Percentiles rank a stretch among this genome's conserved stretches.
phyloP scores from a whole-genome alignment of 2,888 invertebrate species.

The Malachius bipustulatus region DNA sequence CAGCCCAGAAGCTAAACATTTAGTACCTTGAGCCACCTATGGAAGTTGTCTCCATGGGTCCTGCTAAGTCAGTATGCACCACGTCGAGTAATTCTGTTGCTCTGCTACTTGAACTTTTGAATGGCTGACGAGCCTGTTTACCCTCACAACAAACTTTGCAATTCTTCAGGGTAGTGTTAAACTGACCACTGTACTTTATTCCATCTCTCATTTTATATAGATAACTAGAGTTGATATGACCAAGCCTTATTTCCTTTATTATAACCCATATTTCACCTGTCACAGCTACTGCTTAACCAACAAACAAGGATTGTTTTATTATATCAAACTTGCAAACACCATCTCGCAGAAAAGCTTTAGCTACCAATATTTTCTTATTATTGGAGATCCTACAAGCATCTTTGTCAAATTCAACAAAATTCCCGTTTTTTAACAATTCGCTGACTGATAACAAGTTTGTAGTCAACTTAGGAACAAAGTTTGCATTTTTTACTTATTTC shows the following conservation, averaged over 20 bases:
- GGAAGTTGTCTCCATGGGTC: background rate
- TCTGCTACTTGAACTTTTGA: conserved; percentile 10
- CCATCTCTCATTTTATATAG: conserved; percentile 11
- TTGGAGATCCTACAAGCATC: conserved; percentile 6
- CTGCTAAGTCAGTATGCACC: background rate
- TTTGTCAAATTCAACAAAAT: conserved; percentile 6
- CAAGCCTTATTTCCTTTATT: conserved; percentile 8
- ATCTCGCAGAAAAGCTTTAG: conserved; percentile 5
- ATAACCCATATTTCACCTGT: conserved; percentile 9
- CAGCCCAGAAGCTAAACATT: conserved; percentile 2
- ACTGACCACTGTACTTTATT: conserved; percentile 8
- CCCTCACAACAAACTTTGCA: conserved; percentile 18
- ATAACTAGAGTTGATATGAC: conserved; percentile 10
- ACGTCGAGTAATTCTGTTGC: conserved; percentile 5
- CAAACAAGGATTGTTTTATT: conserved; percentile 6
- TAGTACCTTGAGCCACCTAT: conserved; percentile 6
- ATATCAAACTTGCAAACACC: conserved; percentile 7
- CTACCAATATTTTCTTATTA: conserved; percentile 6
- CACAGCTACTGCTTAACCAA: conserved; percentile 8
- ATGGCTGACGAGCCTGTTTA: conserved; percentile 20
- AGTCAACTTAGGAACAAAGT: conserved; percentile 8
- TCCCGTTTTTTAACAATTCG: conserved; percentile 6
- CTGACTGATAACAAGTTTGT: conserved; percentile 8
- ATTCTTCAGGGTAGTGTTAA: conserved; percentile 7
- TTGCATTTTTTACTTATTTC: conserved; percentile 6